Conservation (phyloP, 1,140 invertebrate species). For the Anadara kagoshimensis region DNA sequence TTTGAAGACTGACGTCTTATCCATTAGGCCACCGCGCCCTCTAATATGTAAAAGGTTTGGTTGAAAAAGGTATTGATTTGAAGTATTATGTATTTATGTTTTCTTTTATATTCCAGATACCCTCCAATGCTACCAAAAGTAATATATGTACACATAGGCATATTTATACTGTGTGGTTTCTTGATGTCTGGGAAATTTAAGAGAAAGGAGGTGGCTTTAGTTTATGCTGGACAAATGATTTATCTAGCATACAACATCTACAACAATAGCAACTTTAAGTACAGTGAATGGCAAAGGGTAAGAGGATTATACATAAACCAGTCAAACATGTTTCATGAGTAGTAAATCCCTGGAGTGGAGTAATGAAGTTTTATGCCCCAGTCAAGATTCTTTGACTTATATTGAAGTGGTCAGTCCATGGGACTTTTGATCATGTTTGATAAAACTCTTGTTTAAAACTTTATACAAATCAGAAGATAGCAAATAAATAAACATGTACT, state of each 20-base stretch:
- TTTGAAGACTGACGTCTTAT: too few relatives aligned
- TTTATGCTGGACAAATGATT: conserved; percentile 58
- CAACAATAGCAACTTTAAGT: conserved; percentile 49
- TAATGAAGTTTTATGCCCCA: too few relatives aligned
- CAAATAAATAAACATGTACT: too few relatives aligned
- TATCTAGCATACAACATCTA: conserved; percentile 59
- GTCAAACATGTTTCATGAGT: too few relatives aligned
- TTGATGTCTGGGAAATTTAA: conserved; percentile 52
- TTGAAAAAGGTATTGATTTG: neutral
- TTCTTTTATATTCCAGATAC: conserved; percentile 47
- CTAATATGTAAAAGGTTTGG: conserved; percentile 4
- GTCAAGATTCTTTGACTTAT: too few relatives aligned
- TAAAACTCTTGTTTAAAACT: too few relatives aligned
- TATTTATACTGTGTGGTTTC: conserved; percentile 56
- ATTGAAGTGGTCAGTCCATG: too few relatives aligned
- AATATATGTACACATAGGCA: conserved; percentile 55
- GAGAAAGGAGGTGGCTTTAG: conserved; percentile 47
- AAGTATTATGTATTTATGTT: neutral
- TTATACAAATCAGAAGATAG: too few relatives aligned
- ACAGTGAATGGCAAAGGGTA: conserved; percentile 60
- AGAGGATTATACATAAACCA: neutral
- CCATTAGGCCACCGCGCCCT: too few relatives aligned
- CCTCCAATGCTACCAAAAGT: conserved; percentile 59
- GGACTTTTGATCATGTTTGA: too few relatives aligned
- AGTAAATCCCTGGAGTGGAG: too few relatives aligned